Conservation (phyloP, 2,113 vertebrate species). For the Pithys albifrons region DNA sequence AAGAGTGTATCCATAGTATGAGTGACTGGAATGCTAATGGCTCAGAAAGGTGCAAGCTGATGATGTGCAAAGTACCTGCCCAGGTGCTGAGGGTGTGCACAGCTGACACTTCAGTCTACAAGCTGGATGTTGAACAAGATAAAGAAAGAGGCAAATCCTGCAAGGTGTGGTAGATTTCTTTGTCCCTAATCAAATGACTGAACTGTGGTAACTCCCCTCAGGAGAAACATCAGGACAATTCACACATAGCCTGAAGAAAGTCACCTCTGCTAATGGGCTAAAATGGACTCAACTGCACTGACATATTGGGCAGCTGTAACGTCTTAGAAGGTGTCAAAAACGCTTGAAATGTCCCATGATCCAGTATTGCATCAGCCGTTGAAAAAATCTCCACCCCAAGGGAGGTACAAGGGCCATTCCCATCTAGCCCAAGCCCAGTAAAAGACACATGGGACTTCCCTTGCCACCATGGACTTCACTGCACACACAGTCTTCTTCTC, state of each 20-base stretch:
- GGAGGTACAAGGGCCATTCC: background rate
- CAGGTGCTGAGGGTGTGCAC: background rate
- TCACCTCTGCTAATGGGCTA: background rate
- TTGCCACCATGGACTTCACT: too few relatives aligned
- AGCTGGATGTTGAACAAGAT: background rate
- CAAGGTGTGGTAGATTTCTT: background rate
- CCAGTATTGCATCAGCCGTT: background rate
- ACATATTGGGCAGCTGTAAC: background rate
- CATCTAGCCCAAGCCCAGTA: background rate
- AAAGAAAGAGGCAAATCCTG: background rate
- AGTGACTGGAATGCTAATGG: too few relatives aligned
- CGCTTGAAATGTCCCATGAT: background rate
- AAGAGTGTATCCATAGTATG: too few relatives aligned
- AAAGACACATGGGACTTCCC: too few relatives aligned
- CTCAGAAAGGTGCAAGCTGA: too few relatives aligned
- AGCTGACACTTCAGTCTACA: background rate
- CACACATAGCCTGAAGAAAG: background rate
- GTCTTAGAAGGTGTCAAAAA: background rate
- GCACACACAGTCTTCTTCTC: too few relatives aligned
- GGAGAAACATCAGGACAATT: background rate
- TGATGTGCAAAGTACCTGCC: too few relatives aligned
- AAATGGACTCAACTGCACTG: background rate
- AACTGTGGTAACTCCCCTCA: background rate
- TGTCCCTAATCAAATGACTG: background rate
- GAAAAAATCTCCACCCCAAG: background rate